These are phyloP conservation scores for Phrynosoma platyrhinos DNA, from an alignment of 2,113 vertebrate genomes.

Conservation along the genomic window DNA sequence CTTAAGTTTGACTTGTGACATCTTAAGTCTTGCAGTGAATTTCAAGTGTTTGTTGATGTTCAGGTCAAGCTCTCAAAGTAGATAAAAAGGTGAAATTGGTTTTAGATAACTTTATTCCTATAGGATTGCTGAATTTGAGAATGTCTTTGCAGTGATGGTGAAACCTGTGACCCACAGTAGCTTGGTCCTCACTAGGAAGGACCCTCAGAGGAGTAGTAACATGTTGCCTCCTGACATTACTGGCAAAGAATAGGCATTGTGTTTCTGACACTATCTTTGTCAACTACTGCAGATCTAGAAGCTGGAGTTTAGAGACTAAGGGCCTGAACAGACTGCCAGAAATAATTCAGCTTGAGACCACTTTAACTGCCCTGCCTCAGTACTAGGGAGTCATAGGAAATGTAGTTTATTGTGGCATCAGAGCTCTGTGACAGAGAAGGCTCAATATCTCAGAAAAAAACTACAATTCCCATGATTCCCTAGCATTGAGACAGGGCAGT, in stretches of 20 bases:
- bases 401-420: too few relatives aligned
- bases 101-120: neutral
- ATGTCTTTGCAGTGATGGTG: neutral
- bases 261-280: neutral
- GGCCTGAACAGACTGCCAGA: too few relatives aligned
- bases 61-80: neutral
- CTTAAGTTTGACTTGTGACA: neutral
- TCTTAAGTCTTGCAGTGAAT: conserved; percentile 1
- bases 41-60: neutral
- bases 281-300: neutral
- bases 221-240: neutral
- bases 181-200: neutral
- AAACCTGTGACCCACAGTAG: neutral
- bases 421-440: too few relatives aligned
- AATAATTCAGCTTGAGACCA: too few relatives aligned
- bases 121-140: neutral
- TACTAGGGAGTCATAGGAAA: too few relatives aligned
- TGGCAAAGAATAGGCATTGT: neutral
- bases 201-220: neutral
- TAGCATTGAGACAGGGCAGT: too few relatives aligned
- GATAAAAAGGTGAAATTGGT: neutral
- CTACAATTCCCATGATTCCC: too few relatives aligned
- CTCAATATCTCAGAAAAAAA: too few relatives aligned
- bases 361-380: too few relatives aligned
- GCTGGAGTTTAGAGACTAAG: neutral